Evolutionary conservation across 92 coral and sea anemone species (phyloP), one percentile per base, ranked within the genome.

Genomic region (Porites cylindrica): DNA sequence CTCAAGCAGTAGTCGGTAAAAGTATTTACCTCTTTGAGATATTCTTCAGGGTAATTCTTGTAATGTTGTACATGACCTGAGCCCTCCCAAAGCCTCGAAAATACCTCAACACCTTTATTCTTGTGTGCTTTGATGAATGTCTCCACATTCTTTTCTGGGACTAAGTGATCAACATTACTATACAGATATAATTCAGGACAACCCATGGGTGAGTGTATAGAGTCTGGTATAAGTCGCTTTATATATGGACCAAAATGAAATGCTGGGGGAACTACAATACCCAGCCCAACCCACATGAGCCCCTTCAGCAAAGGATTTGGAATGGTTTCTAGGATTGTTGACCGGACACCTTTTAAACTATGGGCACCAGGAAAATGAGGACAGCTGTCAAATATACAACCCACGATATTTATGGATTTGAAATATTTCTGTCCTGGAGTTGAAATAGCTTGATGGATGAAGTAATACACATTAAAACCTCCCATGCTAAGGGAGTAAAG

Each of bases 311-410:
- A 60, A 16, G 98, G 98, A 89, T 95, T 89, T 18, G 83, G 77
- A 29, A 97, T 81, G 63, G 86, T 77, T 19, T 92, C 98, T 51
- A 96, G 78, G 14, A 97, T 89, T 81, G 95, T 90, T 29, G 88
- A 91, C 79, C 95, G 99, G 0, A 91, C 91, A 29, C 78, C 82
- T 65, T 70, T 85, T 4, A 97, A 77, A 89, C 94, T 94, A 29
- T 97, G 93, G 29, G 77, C 78, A 20, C 89, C 91, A 10, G 98
- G 97, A 47, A 59, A 82, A 65, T 91, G 86, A 23, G 99, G 99
- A 81, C 98, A 95, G 88, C 99, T 97, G 80, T 97, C 99, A 91
- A 97, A 97, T 38, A 97, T 94, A 51, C 97, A 77, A 5, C 99
- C 99, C 6, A 83, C 87, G 13, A 97, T 89, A 62, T 86, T 84